Conservation (phyloP, 2,113 vertebrate species). For the Hippocampus guttulatus region DNA sequence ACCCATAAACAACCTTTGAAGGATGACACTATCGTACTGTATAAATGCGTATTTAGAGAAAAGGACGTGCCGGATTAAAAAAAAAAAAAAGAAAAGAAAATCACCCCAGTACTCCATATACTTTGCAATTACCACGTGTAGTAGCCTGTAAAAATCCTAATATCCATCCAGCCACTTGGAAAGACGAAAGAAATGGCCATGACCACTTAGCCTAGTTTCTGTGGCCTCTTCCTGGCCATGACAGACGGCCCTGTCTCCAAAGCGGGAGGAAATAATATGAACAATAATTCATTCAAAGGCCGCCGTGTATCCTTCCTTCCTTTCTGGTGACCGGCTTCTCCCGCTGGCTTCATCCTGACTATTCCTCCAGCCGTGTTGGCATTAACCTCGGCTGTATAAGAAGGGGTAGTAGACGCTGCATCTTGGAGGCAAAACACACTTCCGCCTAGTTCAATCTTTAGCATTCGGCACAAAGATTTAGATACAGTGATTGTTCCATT, state of each 20-base stretch:
- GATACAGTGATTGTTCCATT: too few species aligned
- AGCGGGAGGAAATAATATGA: conserved; percentile 68
- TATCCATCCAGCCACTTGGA: conserved; percentile 73
- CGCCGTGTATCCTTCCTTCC: conserved; percentile 59
- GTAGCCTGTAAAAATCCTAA: conserved; percentile 80
- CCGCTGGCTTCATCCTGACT: conserved; percentile 40
- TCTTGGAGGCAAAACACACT: conserved; percentile 25
- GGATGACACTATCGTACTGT: conserved; percentile 45
- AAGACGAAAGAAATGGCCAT: conserved; percentile 70
- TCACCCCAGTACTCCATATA: conserved; percentile 70
- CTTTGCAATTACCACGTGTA: conserved; percentile 76
- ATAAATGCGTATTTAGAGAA: conserved; percentile 61
- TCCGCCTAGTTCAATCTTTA: too few species aligned
- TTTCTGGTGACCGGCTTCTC: conserved; percentile 52
- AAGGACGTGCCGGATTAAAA: background rate
- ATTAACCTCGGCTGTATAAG: conserved; percentile 58
- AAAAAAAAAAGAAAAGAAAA: conserved; percentile 49
- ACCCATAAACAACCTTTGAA: conserved; percentile 57
- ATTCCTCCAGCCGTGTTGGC: conserved; percentile 34
- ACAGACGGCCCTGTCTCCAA: conserved; percentile 71
- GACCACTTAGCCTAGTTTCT: conserved; percentile 73
- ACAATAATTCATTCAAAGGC: conserved; percentile 73
- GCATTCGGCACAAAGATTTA: too few species aligned
- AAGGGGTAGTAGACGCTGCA: conserved; percentile 30
- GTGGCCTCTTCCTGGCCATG: conserved; percentile 61